phyloP scores from a whole-genome alignment of 2,113 vertebrate species.

The Chunga burmeisteri region DNA sequence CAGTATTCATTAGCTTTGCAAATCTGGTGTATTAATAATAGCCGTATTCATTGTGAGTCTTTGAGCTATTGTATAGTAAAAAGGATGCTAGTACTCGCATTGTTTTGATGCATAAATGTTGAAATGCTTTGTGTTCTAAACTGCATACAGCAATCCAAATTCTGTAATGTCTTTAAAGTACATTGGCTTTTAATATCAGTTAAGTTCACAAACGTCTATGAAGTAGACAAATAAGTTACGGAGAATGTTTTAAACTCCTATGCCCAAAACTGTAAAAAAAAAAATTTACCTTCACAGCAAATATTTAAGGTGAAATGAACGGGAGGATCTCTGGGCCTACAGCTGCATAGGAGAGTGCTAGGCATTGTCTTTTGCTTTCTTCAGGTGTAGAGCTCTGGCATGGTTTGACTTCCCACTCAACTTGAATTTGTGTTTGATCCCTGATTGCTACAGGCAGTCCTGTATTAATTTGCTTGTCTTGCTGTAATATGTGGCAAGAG shows the following conservation, averaged over 20 bases:
- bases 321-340: neutral
- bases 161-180: neutral
- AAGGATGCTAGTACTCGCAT: neutral
- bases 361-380: neutral
- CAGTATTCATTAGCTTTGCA: neutral
- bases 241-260: neutral
- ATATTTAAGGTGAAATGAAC: neutral
- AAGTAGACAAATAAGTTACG: neutral
- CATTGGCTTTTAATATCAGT: neutral
- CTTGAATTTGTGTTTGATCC: neutral
- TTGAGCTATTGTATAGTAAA: neutral
- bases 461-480: neutral
- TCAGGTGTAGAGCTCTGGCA: neutral
- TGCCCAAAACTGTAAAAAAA: neutral
- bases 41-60: neutral
- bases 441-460: neutral
- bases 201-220: neutral
- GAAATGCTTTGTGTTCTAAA: neutral
- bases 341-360: neutral
- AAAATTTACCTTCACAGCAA: neutral
- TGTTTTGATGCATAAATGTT: neutral
- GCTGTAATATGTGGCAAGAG: neutral
- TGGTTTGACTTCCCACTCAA: neutral
- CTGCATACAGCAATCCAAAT: neutral
- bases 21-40: neutral